Conservation (phyloP, 2,113 vertebrate species). For the Irena cyanogastra region DNA sequence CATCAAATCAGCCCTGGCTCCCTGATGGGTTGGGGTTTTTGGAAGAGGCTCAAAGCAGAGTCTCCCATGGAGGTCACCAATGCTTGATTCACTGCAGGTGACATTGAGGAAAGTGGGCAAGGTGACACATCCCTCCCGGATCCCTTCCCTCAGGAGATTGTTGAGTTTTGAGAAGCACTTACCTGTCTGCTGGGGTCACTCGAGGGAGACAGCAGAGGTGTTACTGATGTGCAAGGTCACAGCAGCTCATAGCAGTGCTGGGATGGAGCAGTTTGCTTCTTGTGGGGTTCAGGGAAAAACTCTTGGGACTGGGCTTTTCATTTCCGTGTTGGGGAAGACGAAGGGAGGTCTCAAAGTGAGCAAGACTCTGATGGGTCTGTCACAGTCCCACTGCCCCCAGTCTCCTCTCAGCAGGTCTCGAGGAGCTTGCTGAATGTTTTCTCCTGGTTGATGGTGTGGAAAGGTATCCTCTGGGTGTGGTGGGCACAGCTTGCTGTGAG, state of each 20-base stretch:
- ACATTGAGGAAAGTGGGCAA: rapidly evolving
- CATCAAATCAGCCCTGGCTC: not conserved
- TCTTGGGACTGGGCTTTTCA: not conserved
- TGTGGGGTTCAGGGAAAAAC: not conserved
- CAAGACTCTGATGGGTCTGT: not conserved
- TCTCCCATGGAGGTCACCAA: rapidly evolving
- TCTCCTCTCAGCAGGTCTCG: too few species aligned
- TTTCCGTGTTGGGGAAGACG: rapidly evolving
- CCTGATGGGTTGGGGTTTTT: not conserved
- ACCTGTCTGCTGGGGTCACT: not conserved
- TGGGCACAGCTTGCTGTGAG: not conserved
- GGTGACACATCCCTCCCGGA: not conserved
- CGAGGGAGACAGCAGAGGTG: not conserved
- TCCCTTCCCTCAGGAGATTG: not conserved
- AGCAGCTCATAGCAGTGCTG: not conserved
- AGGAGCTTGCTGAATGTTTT: not conserved
- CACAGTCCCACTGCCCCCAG: not conserved
- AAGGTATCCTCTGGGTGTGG: rapidly evolving
- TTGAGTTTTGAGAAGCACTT: not conserved
- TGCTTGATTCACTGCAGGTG: not conserved
- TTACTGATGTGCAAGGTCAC: not conserved
- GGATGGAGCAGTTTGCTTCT: not conserved
- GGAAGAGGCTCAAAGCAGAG: not conserved
- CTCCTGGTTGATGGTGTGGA: not conserved
- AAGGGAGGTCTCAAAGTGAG: not conserved